phyloP scores from a whole-genome alignment of 2,888 invertebrate species.

The Heteropelma amictum region DNA sequence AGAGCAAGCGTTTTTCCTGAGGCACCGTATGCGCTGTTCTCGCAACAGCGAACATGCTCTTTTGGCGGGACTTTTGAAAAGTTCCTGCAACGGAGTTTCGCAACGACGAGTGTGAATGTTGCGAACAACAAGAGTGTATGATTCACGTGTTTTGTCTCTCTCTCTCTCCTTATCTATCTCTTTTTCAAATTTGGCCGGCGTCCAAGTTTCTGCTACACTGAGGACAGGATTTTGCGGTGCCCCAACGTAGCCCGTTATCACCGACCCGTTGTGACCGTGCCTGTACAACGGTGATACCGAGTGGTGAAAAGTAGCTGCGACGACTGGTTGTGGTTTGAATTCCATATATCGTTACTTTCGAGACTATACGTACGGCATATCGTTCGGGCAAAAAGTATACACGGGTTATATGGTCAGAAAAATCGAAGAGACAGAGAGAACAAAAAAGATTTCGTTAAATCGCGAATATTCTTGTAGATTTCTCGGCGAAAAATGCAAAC shows the following conservation, averaged over 20 bases:
- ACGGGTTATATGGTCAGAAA: too few relatives aligned
- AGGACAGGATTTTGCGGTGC: conserved; percentile 33
- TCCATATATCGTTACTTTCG: too few relatives aligned
- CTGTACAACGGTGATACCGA: conserved; percentile 11
- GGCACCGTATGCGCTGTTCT: background rate
- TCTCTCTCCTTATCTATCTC: conserved; percentile 4
- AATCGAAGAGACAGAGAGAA: too few relatives aligned
- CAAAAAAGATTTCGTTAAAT: too few relatives aligned
- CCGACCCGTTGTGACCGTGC: background rate
- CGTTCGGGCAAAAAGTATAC: too few relatives aligned
- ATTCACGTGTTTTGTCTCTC: conserved; percentile 27
- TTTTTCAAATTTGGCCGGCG: conserved; percentile 27
- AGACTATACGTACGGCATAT: too few relatives aligned
- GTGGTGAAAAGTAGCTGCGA: conserved; percentile 50
- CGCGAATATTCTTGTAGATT: too few relatives aligned
- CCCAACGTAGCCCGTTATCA: conserved; percentile 4
- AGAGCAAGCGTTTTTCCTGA: background rate
- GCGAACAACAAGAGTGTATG: background rate
- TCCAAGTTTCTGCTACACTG: conserved; percentile 28
- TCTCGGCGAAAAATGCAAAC: too few relatives aligned
- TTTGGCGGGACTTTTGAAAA: conserved; percentile 50
- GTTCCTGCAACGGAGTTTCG: conserved; percentile 26
- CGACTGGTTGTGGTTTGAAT: conserved; percentile 6
- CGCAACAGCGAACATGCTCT: conserved; percentile 50
- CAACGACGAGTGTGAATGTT: conserved; percentile 26